Evolutionary conservation across 2,888 invertebrate species (phyloP), one percentile per base, ranked within the genome.

Genomic region (Cacoxenus indagator): DNA sequence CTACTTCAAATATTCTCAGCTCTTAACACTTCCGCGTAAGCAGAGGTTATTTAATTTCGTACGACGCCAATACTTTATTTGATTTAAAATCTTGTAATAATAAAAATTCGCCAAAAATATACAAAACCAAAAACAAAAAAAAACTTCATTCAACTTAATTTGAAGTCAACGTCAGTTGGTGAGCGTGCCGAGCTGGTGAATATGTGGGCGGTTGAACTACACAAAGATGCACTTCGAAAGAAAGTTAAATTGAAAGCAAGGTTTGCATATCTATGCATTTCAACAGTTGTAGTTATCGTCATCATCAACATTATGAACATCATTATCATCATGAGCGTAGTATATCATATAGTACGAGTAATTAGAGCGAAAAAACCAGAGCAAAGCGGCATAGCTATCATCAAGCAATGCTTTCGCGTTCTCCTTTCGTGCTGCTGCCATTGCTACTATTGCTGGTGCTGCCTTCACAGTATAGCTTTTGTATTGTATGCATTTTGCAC

Each of bases 361-460:
- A 85, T 85, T 85, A 81, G 85, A 86, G 86, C 86, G 86, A 85
- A 81, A 86, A 85, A 86, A 85, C 84, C 86, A 85, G 86, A 85
- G 85, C 86, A 79, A 81, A 80, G 51, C 51, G 17, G 51, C 19
- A 9, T 43, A 11, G 22, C 8, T 22, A 55, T 55, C 55, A 55
- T 55, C 55, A 55, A 24, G 43, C 61, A 61, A 37, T 19, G 43
- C 19, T 55, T 55, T 55, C 24, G 37, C 59, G 8, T 19, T 61
- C 11, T 57, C 9, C 27, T 9, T 27, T 22, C 11, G 9, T 57
- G 22, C 62, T 29, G 37, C 11, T 43, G 45, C 51, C 22, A 22
- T 51, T 51, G 51, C 51, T 22, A 51, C 22, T 43, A n/a, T 43
- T 43, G 11, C 45, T 43, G 45, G 45, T 43, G 11, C 45, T 51